Conservation (phyloP, 2,888 invertebrate species). For the Mechanitis mazaeus region DNA sequence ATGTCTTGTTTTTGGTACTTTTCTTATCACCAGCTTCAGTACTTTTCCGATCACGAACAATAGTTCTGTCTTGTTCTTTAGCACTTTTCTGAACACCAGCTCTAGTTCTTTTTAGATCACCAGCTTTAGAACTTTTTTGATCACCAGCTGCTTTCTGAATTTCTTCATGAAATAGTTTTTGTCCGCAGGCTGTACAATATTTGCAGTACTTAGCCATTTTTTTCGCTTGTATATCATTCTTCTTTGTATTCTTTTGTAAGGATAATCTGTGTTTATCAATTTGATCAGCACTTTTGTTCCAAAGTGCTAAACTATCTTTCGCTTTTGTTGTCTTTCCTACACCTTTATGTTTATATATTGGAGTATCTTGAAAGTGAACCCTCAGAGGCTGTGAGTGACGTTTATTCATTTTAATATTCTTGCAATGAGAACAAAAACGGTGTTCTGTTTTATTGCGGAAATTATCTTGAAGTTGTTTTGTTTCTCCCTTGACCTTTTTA, state of each 20-base stretch:
- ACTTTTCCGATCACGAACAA: neutral
- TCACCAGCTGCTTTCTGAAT: slow-evolving; percentile 27
- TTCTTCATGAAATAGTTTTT: slow-evolving; percentile 23
- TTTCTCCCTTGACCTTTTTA: slow-evolving; percentile 3
- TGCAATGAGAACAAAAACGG: slow-evolving; percentile 14
- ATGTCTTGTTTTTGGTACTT: neutral
- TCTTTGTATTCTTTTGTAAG: slow-evolving; percentile 9
- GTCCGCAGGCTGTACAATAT: slow-evolving; percentile 25
- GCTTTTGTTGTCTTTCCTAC: neutral
- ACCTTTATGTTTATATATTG: slow-evolving; percentile 4
- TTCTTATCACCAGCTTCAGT: neutral
- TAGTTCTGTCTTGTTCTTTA: neutral
- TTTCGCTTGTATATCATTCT: slow-evolving; percentile 7
- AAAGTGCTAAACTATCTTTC: neutral
- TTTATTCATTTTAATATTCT: slow-evolving; percentile 7
- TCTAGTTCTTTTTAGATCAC: slow-evolving; percentile 13
- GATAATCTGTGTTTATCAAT: slow-evolving; percentile 10
- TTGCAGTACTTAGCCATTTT: slow-evolving; percentile 14
- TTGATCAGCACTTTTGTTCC: slow-evolving; percentile 5
- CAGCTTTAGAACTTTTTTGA: slow-evolving; percentile 10
- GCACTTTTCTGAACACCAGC: slow-evolving; percentile 19
- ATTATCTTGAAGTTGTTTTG: neutral
- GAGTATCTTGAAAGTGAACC: slow-evolving; percentile 20
- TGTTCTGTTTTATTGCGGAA: neutral
- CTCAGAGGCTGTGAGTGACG: slow-evolving; percentile 12